phyloP scores from a whole-genome alignment of 1,140 invertebrate species.

The Thaumetopoea pityocampa region DNA sequence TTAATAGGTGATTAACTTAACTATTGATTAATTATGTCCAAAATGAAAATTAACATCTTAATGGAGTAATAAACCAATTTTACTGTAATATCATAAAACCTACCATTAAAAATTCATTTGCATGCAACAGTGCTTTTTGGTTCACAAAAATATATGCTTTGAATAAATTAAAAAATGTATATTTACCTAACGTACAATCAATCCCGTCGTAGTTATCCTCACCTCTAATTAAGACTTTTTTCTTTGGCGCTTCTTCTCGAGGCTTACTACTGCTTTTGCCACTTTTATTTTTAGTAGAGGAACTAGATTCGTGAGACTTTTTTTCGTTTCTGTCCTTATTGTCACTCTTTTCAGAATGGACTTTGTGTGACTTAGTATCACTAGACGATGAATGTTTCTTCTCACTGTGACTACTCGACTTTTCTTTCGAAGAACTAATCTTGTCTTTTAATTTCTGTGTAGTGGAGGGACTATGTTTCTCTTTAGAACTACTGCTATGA shows the following conservation, averaged over 20 bases:
- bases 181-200: conserved; percentile 78
- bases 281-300: conserved; percentile 42
- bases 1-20: too few species aligned
- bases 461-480: conserved; percentile 52
- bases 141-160: too few species aligned
- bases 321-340: conserved; percentile 41
- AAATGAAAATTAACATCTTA: too few species aligned
- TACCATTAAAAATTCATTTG: too few species aligned
- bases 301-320: conserved; percentile 60
- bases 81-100: too few species aligned
- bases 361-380: conserved; percentile 41
- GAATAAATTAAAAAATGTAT: background rate
- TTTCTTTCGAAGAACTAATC: conserved; percentile 58
- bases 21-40: too few species aligned
- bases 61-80: too few species aligned
- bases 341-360: conserved; percentile 35
- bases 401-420: conserved; percentile 51
- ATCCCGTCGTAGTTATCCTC: conserved; percentile 76
- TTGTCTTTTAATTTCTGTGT: conserved; percentile 60
- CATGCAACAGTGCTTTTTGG: background rate
- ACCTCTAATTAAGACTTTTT: conserved; percentile 59
- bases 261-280: conserved; percentile 56
- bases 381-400: conserved; percentile 57
- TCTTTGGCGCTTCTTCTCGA: conserved; percentile 66
- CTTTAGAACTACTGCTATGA: conserved; percentile 48